Evolutionary conservation across 2,113 vertebrate genomes (phyloP).

Genomic region (Rissa tridactyla): DNA sequence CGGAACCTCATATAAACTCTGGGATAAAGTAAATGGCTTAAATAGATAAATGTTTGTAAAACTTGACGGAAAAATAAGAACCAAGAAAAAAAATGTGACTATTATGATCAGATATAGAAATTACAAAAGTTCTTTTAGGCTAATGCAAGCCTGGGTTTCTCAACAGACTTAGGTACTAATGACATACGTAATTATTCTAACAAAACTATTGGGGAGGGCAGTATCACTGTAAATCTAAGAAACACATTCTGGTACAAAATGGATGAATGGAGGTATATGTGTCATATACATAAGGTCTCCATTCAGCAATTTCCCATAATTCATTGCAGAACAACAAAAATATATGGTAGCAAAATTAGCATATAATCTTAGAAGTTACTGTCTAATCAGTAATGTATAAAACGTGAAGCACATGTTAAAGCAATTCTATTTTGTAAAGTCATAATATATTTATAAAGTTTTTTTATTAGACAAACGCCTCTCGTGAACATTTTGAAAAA

Average conservation of each 20-base stretch:
- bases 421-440: neutral
- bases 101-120: neutral
- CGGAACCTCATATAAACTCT: neutral
- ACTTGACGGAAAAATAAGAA: neutral
- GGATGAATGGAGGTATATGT: neutral
- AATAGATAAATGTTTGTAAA: slow-evolving; percentile 52
- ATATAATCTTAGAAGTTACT: neutral
- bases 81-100: neutral
- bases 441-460: neutral
- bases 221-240: slow-evolving; percentile 19
- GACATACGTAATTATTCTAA: neutral
- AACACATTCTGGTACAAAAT: neutral
- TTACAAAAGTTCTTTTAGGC: neutral
- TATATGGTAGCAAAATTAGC: neutral
- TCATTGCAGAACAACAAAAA: slow-evolving; percentile 54
- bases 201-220: neutral
- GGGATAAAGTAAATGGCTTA: slow-evolving; percentile 7
- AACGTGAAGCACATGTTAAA: neutral
- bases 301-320: slow-evolving; percentile 32
- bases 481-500: neutral
- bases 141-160: neutral
- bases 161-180: neutral
- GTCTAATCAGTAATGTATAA: neutral
- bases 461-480: neutral
- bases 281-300: neutral